These are phyloP conservation scores for Amia ocellicauda DNA, from an alignment of 2,113 vertebrate genomes.

Conservation along the genomic window DNA sequence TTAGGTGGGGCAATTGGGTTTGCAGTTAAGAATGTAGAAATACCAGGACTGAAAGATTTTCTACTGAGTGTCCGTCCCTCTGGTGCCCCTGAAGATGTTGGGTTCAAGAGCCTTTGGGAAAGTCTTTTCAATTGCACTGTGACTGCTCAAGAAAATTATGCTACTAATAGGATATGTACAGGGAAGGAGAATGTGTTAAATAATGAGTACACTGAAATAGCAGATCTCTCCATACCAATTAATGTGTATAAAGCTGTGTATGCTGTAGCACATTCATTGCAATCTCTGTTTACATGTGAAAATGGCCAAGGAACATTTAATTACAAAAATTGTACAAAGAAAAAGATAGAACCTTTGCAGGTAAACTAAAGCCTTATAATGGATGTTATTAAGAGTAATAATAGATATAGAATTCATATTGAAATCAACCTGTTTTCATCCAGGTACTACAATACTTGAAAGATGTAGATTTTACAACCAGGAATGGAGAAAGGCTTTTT, in stretches of 20 bases:
- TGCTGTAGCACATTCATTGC: background rate
- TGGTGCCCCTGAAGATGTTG: background rate
- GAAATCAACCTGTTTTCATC: no score
- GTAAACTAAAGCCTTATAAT: no score
- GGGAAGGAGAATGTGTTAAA: background rate
- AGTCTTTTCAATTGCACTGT: background rate
- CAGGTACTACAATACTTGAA: slow-evolving; percentile 12
- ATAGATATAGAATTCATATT: no score
- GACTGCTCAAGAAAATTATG: background rate
- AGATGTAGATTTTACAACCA: slow-evolving; percentile 10
- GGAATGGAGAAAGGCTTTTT: background rate
- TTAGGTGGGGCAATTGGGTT: background rate
- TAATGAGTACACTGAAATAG: background rate
- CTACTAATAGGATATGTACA: background rate
- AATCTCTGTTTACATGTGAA: slow-evolving; percentile 6
- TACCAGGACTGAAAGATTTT: background rate
- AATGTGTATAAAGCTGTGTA: slow-evolving; percentile 4
- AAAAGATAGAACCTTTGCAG: slow-evolving; percentile 19
- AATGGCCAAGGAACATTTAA: no score
- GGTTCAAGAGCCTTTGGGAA: background rate
- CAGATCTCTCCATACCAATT: background rate
- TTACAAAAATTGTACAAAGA: no score
- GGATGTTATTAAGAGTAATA: no score
- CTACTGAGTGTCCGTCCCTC: background rate
- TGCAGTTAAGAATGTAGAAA: background rate